These are phyloP conservation scores for Drosophila sulfurigaster DNA, from an alignment of 1,140 invertebrate species.

Conservation along the genomic window DNA sequence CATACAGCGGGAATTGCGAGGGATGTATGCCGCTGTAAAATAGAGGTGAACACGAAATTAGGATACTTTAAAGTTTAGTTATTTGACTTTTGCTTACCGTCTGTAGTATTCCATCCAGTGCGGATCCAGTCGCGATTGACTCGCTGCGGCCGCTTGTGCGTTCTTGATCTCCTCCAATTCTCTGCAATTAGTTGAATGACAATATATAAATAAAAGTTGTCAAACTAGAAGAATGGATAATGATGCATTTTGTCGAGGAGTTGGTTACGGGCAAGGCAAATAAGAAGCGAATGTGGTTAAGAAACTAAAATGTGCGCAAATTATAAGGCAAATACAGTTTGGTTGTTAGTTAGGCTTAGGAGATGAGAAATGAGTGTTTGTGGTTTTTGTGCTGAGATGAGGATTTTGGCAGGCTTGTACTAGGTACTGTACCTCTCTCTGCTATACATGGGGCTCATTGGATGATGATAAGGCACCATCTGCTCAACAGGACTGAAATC, in stretches of 20 bases:
- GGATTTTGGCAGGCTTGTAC: constrained; percentile 58
- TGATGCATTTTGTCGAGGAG: constrained; percentile 32
- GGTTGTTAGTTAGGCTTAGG: constrained; percentile 35
- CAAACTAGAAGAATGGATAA: background rate
- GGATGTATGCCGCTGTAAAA: constrained; percentile 86
- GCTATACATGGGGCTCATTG: constrained; percentile 85
- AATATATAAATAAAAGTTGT: constrained; percentile 19
- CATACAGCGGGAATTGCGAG: constrained; percentile 87
- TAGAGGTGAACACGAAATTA: constrained; percentile 50
- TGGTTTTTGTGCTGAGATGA: constrained; percentile 46
- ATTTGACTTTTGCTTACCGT: constrained; percentile 85
- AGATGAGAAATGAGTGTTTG: constrained; percentile 15
- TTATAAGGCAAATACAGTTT: constrained; percentile 12
- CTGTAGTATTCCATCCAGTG: constrained; percentile 96
- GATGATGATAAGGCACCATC: constrained; percentile 85
- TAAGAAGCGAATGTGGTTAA: constrained; percentile 35
- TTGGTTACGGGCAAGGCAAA: constrained; percentile 50
- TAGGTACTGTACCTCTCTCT: constrained; percentile 85
- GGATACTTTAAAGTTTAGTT: constrained; percentile 32
- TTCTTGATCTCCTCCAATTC: constrained; percentile 94
- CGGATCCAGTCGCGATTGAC: constrained; percentile 91
- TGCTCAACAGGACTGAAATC: constrained; percentile 85
- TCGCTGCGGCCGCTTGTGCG: constrained; percentile 86
- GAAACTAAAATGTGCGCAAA: constrained; percentile 52
- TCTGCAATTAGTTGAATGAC: constrained; percentile 79